Evolutionary conservation across 2,888 invertebrate genomes (phyloP).

Genomic region (Mesorhabditis spiculigera): DNA sequence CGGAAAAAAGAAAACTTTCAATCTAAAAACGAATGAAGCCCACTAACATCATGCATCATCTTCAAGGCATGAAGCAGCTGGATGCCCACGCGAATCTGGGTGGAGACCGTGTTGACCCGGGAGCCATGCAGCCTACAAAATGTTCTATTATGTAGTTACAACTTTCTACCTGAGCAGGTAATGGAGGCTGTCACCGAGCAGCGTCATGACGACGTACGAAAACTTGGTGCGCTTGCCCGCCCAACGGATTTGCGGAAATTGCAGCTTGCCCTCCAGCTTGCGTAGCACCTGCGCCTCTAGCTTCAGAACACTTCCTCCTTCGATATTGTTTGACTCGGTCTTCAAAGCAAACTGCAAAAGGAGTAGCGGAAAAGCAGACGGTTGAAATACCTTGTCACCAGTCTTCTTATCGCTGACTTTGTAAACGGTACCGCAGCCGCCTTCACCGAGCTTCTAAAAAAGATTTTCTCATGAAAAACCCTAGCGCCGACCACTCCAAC

Average conservation of each 20-base stretch:
- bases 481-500: background rate
- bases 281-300: constrained; percentile 30
- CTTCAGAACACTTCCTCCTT: constrained; percentile 31
- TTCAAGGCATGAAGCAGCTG: constrained; percentile 38
- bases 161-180: constrained; percentile 17
- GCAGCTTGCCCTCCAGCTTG: constrained; percentile 13
- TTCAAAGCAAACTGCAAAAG: constrained; percentile 29
- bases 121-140: constrained; percentile 23
- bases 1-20: background rate
- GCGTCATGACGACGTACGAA: constrained; percentile 42
- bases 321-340: constrained; percentile 26
- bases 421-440: constrained; percentile 93
- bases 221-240: constrained; percentile 32
- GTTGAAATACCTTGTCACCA: constrained; percentile 24
- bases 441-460: constrained; percentile 85
- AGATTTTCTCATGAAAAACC: no score
- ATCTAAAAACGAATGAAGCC: no score
- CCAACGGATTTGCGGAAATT: constrained; percentile 30
- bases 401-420: constrained; percentile 76
- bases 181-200: constrained; percentile 36
- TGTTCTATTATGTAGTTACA: background rate
- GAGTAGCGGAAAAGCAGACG: no score
- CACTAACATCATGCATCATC: constrained; percentile 42
- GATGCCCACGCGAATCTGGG: constrained; percentile 34
- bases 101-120: constrained; percentile 24